These are phyloP conservation scores for Siniperca obscura DNA, from an alignment of 2,797 vertebrate genomes.

Conservation along the genomic window DNA sequence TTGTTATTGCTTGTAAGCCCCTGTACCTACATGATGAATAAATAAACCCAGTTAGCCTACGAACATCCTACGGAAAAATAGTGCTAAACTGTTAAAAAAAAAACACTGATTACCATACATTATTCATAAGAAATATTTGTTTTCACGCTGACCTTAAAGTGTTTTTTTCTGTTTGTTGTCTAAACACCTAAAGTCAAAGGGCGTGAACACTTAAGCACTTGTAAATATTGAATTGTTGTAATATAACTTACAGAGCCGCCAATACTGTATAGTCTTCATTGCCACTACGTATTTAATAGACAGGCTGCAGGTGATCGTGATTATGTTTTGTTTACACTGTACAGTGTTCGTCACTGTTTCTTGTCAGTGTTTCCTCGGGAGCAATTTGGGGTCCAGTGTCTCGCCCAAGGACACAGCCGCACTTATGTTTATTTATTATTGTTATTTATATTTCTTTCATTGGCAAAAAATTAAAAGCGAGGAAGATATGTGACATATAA, in stretches of 20 bases:
- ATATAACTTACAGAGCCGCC: background rate
- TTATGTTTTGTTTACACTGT: background rate
- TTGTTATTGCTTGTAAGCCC: no score
- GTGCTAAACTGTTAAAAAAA: no score
- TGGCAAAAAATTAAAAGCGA: background rate
- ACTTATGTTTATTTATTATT: background rate
- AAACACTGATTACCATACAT: background rate
- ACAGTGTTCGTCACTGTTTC: background rate
- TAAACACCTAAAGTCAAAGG: background rate
- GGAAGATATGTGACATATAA: background rate
- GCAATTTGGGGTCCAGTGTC: no score
- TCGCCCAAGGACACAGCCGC: no score
- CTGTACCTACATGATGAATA: background rate
- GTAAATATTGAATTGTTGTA: background rate
- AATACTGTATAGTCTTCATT: no score
- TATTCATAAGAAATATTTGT: background rate
- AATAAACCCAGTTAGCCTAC: background rate
- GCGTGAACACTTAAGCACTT: background rate
- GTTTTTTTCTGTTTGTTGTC: background rate
- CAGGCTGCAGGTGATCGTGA: background rate
- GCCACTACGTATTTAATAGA: background rate
- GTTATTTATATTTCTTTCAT: background rate
- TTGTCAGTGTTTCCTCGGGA: no score
- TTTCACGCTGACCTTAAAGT: background rate
- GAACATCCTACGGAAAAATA: background rate